phyloP scores from a whole-genome alignment of 2,113 vertebrate species.

The Sturnira hondurensis region DNA sequence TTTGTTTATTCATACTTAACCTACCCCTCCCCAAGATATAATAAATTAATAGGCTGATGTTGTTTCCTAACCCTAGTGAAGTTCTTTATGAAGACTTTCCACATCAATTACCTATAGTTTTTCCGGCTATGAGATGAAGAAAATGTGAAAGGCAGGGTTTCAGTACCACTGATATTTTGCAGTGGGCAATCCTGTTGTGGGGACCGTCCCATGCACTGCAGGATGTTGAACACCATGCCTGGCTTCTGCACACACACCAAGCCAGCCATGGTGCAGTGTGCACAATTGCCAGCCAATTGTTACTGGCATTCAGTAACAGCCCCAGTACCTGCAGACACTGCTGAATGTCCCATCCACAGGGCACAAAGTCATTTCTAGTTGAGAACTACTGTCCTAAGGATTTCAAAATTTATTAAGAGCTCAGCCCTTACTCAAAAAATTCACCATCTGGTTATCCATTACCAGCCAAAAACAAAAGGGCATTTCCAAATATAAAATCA shows the following conservation, averaged over 20 bases:
- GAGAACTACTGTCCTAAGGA: not conserved
- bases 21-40: not conserved
- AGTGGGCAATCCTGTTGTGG: too few relatives aligned
- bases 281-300: too few relatives aligned
- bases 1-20: not conserved
- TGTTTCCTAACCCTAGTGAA: not conserved
- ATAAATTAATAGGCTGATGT: not conserved
- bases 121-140: not conserved
- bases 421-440: not conserved
- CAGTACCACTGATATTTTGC: not conserved
- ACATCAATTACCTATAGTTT: not conserved
- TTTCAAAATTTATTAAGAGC: not conserved
- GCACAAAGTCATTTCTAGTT: rapidly evolving
- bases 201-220: not conserved
- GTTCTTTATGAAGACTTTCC: not conserved
- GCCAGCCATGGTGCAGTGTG: too few relatives aligned
- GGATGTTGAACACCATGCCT: not conserved
- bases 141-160: not conserved
- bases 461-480: not conserved
- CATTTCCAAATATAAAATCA: not conserved
- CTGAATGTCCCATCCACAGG: not conserved
- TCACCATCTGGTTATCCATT: not conserved
- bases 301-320: too few relatives aligned
- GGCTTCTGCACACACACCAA: not conserved
- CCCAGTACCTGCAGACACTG: not conserved